Percentiles rank a stretch among this genome's conserved stretches.
Conservation (phyloP, 1,140 invertebrate species). For the Drosophila mojavensis region DNA sequence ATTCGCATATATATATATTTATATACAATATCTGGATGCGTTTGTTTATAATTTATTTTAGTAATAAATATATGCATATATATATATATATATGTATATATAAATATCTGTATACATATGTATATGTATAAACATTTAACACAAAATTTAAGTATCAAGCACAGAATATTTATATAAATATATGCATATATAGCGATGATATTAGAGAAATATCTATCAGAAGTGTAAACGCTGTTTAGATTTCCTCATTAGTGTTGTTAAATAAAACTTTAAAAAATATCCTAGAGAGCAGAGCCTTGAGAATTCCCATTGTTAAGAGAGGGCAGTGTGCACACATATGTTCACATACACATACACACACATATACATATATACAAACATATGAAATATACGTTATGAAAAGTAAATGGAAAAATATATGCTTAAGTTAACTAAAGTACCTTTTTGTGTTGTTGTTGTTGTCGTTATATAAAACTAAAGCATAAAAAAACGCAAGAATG, state of each 20-base stretch:
- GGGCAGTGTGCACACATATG: constrained; percentile 2
- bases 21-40: constrained; percentile 25
- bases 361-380: constrained; percentile 23
- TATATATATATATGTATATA: constrained; percentile 34
- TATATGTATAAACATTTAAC: neutral
- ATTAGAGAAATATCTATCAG: constrained; percentile 11
- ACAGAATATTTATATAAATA: constrained; percentile 10
- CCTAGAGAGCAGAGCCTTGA: constrained; percentile 7
- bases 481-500: constrained; percentile 19
- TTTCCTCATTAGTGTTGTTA: constrained; percentile 31
- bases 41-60: constrained; percentile 49
- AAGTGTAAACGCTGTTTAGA: constrained; percentile 28
- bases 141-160: neutral
- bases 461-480: constrained; percentile 51
- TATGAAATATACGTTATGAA: constrained; percentile 40
- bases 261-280: neutral
- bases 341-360: neutral
- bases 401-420: constrained; percentile 44
- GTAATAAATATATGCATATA: constrained; percentile 21
- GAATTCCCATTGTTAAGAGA: constrained; percentile 4
- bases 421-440: constrained; percentile 68
- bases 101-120: neutral
- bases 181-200: constrained; percentile 12
- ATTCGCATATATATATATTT: constrained; percentile 29
- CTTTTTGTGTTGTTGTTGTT: constrained; percentile 68